Conservation (phyloP, 2,888 invertebrate genomes). For the Drosophila yooni region DNA sequence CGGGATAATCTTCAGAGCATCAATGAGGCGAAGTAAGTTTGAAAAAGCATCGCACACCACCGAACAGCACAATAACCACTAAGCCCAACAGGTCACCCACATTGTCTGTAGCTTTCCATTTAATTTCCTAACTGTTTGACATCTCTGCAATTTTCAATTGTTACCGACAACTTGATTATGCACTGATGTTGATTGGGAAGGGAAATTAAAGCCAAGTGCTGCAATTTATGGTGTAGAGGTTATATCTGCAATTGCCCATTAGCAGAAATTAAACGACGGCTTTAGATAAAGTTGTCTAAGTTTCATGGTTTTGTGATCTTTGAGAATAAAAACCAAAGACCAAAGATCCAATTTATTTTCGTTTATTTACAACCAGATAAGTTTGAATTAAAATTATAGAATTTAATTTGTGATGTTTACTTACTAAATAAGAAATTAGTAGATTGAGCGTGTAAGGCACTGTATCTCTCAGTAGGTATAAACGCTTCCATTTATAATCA, state of each 20-base stretch:
- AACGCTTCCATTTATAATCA: background rate
- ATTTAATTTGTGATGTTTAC: background rate
- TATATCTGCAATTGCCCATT: background rate
- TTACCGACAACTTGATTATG: background rate
- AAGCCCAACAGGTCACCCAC: background rate
- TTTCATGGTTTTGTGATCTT: background rate
- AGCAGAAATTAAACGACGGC: slow-evolving; percentile 9
- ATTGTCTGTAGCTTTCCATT: background rate
- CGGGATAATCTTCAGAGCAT: slow-evolving; percentile 79
- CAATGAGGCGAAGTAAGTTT: slow-evolving; percentile 83
- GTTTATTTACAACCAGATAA: background rate
- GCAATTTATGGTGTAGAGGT: slow-evolving; percentile 18
- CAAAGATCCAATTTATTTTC: background rate
- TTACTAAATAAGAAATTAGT: background rate
- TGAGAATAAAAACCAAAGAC: background rate
- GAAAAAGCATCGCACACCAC: background rate
- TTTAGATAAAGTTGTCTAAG: background rate
- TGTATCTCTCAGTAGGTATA: background rate
- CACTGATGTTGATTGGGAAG: background rate
- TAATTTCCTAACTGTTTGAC: background rate
- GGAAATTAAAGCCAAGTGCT: background rate
- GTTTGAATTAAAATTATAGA: background rate
- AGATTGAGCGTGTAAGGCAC: background rate
- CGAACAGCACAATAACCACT: background rate
- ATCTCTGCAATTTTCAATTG: slow-evolving; percentile 18